Base-by-base conservation (phyloP, 37 sponge, comb jelly and placozoan species). In the Hormiphora californensis region DNA sequence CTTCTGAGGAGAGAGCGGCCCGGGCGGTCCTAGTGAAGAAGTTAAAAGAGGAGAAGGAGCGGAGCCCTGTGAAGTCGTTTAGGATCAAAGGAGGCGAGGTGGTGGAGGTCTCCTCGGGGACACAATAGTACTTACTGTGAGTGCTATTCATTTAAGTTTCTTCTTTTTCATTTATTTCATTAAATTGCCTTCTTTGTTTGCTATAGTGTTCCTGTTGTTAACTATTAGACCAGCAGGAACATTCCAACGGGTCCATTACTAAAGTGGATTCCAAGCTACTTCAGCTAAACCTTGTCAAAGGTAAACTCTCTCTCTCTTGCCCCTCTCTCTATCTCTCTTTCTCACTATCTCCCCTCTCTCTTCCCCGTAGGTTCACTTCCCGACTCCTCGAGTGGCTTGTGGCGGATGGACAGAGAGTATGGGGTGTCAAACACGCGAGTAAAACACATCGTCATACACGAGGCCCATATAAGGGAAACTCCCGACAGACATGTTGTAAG, bases 401-500 rank as follows among this genome's bases (percentile, higher is more conserved):
- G 81, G 81, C 40, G 81, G 25, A 33, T 73, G 81, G 81, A 73
- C 46, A 33, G 81, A 30, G 81, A 73, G 46, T 73, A 73, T 28
- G 81, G 81, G 1, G 46, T 73, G 21, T 33, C 81, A 5, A 73
- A 27, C 81, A 73, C 35, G 38, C 9, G 81, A 9, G 81, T 73
- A 4, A 73, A 73, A 28, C 81, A 73, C 81, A 33, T 73, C 17
- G 81, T 73, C 8, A 73, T 73, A 39, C 81, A 73, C 46, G 81
- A 73, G 81, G 81, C 81, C 11, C 81, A 73, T 28, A 33, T 73
- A 22, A 27, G 81, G 8, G 81, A 73, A 28, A 43, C 81, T 4
- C 81, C 81, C 43, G 81, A 73, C 43, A 73, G 81, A 73, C 81
- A 73, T 28, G 81, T 73, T 43, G 81, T 73, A 28, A 73, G 81